Conservation (phyloP, 2,888 invertebrate species). For the Andrena bicolor region DNA sequence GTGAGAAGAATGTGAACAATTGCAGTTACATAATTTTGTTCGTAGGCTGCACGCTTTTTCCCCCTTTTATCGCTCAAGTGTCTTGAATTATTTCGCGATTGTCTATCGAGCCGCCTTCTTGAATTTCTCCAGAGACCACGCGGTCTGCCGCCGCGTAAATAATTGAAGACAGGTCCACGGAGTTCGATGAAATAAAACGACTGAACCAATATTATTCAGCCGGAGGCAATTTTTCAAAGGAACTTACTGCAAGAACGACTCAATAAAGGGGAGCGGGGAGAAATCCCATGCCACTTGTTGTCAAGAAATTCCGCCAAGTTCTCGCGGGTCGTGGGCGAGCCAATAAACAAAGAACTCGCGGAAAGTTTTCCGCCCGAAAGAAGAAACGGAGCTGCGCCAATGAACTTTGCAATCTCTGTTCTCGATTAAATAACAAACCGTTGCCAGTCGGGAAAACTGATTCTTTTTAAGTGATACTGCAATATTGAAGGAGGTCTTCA, state of each 20-base stretch:
- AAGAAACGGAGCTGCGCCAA: constrained; percentile 16
- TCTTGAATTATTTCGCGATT: constrained; percentile 29
- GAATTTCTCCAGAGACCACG: constrained; percentile 47
- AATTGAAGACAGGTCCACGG: constrained; percentile 45
- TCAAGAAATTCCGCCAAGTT: constrained; percentile 41
- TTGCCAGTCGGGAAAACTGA: not conserved
- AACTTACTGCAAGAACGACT: constrained; percentile 31
- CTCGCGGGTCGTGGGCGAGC: not conserved
- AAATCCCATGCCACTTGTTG: constrained; percentile 33
- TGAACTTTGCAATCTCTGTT: constrained; percentile 32
- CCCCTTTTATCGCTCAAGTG: not conserved
- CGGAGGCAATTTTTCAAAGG: constrained; percentile 55
- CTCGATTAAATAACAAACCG: constrained; percentile 49
- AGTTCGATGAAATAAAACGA: constrained; percentile 39
- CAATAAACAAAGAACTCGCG: constrained; percentile 46
- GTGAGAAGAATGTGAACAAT: not conserved
- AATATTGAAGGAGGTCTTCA: not conserved
- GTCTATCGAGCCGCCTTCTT: not conserved
- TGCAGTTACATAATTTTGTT: not conserved
- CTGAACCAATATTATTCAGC: constrained; percentile 62
- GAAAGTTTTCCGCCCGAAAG: constrained; percentile 12
- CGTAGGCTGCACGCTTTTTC: not conserved
- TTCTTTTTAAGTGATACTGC: constrained; percentile 5
- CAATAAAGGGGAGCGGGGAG: constrained; percentile 12
- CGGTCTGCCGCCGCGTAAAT: constrained; percentile 48